phyloP scores from a whole-genome alignment of 2,113 vertebrate species.

The Hemiprocne comata region DNA sequence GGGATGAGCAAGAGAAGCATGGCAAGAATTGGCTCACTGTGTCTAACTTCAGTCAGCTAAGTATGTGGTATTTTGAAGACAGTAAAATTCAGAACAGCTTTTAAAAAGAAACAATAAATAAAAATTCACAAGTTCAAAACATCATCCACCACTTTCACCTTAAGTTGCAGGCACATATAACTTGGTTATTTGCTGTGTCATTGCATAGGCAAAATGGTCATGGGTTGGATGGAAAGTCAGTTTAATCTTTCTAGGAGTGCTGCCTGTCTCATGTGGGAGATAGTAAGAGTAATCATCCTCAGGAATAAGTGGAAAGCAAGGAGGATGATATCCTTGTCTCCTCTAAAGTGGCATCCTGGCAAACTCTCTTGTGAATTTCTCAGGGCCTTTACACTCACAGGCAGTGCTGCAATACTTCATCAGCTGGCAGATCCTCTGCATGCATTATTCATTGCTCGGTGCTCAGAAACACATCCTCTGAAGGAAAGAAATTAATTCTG shows the following conservation, averaged over 20 bases:
- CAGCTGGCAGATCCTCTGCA: neutral
- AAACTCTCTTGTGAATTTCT: neutral
- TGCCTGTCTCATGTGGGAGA: neutral
- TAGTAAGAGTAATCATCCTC: neutral
- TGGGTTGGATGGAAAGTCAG: neutral
- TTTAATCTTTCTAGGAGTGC: neutral
- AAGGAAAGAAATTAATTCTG: neutral
- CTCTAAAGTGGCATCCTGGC: neutral
- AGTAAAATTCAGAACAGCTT: neutral
- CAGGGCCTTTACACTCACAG: neutral
- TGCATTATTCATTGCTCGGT: slow-evolving; percentile 7
- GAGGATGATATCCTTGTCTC: neutral
- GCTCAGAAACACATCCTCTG: neutral
- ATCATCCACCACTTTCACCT: neutral
- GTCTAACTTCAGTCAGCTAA: slow-evolving; percentile 85
- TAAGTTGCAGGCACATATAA: neutral
- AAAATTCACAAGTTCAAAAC: neutral
- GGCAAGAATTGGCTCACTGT: slow-evolving; percentile 81
- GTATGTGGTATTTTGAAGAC: slow-evolving; percentile 75
- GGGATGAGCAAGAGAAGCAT: slow-evolving; percentile 46
- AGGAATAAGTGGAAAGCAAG: neutral
- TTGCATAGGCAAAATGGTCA: neutral
- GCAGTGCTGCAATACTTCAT: neutral
- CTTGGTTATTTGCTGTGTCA: neutral
- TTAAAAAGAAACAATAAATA: neutral